Base-by-base conservation (phyloP, 1,140 invertebrate species). In the Parapsyche elsis region DNA sequence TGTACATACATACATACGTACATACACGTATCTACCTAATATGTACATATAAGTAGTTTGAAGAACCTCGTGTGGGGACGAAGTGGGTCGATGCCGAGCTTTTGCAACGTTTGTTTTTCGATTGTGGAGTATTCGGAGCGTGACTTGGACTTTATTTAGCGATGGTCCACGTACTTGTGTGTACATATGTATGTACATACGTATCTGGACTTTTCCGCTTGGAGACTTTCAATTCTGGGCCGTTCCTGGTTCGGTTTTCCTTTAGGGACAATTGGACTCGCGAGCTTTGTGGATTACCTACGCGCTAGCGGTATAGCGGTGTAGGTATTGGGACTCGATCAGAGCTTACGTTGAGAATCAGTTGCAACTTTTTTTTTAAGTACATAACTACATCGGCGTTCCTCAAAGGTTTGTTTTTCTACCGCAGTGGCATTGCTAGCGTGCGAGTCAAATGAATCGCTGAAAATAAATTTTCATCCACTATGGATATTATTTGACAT, bases 51-150 rank as follows among this genome's bases (percentile, higher is more conserved):
- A 7, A 38, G 1, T 38, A n/a, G 2, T 38, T 38, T 38, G 30
- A 38, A 38, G 30, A 38, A 4, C 2, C 7, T 38, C 1, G 30
- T 38, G 30, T 38, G 30, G 7, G 7, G 30, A 38, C n/a, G 30
- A 38, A 38, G 7, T 38, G 30, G 30, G 30, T 38, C 30, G 7
- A n/a, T 14, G 5, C 14, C 2, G 53, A 12, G 2, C n/a, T 19
- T 19, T 61, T 61, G 57, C 57, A 61, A 61, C 57, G 57, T 61
- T 61, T 61, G 57, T 61, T 61, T 38, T 61, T 61, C 57, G 57
- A 61, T 61, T 21, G 21, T 21, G 57, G 57, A 61, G 57, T 21
- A 61, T 21, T 21, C 21, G 57, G 57, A 61, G 57, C 57, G 57
- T 61, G 57, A 61, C 57, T 61, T 38, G 30, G 30, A 38, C 30